Conservation (phyloP, 2,888 invertebrate species). For the Glyphotaelius pellucidus region DNA sequence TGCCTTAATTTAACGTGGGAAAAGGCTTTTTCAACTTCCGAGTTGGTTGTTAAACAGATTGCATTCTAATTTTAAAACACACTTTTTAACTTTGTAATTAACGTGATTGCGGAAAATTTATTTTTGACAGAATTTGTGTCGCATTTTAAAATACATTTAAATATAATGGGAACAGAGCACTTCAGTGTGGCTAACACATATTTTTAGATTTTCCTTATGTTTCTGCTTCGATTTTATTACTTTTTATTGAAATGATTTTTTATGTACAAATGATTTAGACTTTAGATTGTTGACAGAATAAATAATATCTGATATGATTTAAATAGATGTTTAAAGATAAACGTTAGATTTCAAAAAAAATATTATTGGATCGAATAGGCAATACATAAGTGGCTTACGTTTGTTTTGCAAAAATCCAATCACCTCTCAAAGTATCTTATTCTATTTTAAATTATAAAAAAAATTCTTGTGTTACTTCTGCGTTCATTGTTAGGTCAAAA, state of each 20-base stretch:
- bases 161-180: neutral
- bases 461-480: neutral
- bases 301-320: neutral
- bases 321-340: neutral
- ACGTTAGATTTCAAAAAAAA: neutral
- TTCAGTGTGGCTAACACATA: neutral
- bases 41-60: neutral
- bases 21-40: neutral
- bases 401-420: neutral
- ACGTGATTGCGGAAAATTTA: neutral
- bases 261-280: neutral
- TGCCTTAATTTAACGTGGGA: constrained; percentile 12
- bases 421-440: no score
- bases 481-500: neutral
- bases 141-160: neutral
- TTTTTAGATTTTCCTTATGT: neutral
- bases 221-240: neutral
- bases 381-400: neutral
- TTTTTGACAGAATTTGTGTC: neutral
- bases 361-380: neutral
- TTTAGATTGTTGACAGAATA: neutral
- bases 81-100: neutral
- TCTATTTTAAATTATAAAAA: no score
- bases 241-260: neutral
- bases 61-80: neutral